A percentile compares a stretch with the other conserved stretches of the same genome.
These are phyloP conservation scores for Dendroctonus ponderosae DNA, from an alignment of 1,140 invertebrate species.

Conservation along the genomic window DNA sequence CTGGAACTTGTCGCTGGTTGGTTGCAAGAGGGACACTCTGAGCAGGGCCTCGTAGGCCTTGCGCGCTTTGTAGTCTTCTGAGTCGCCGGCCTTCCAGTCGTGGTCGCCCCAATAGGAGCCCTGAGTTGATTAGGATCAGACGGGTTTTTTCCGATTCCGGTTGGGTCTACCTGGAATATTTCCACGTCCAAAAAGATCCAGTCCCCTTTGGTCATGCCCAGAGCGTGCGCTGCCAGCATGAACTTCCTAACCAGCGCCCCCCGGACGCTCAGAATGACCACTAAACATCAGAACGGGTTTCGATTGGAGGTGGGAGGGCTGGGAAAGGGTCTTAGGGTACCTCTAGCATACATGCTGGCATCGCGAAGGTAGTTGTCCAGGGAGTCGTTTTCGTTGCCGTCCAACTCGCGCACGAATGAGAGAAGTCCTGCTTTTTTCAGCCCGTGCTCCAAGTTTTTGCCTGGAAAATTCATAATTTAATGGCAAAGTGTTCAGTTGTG, in stretches of 20 bases:
- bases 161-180: conserved; percentile 69
- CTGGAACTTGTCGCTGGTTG: conserved; percentile 72
- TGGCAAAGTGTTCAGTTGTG: too few species aligned
- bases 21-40: conserved; percentile 71
- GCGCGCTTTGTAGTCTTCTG: conserved; percentile 64
- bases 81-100: conserved; percentile 72
- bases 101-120: conserved; percentile 78
- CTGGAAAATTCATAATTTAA: conserved; percentile 47
- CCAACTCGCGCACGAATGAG: conserved; percentile 70
- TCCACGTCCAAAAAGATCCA: conserved; percentile 86
- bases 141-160: neutral
- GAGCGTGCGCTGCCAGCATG: conserved; percentile 77
- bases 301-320: too few species aligned
- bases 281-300: conserved; percentile 52
- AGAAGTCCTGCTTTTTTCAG: conserved; percentile 68
- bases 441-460: conserved; percentile 74
- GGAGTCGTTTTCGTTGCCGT: conserved; percentile 68
- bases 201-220: conserved; percentile 84
- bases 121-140: conserved; percentile 47
- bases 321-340: conserved; percentile 50
- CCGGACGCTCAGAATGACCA: conserved; percentile 78
- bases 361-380: conserved; percentile 70
- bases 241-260: conserved; percentile 77
- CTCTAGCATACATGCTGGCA: conserved; percentile 78
- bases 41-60: conserved; percentile 75